A percentile compares a stretch with the other conserved stretches of the same genome.
These are phyloP conservation scores for Caenorhabditis virilis DNA, from an alignment of 2,888 invertebrate species.

Conservation along the genomic window DNA sequence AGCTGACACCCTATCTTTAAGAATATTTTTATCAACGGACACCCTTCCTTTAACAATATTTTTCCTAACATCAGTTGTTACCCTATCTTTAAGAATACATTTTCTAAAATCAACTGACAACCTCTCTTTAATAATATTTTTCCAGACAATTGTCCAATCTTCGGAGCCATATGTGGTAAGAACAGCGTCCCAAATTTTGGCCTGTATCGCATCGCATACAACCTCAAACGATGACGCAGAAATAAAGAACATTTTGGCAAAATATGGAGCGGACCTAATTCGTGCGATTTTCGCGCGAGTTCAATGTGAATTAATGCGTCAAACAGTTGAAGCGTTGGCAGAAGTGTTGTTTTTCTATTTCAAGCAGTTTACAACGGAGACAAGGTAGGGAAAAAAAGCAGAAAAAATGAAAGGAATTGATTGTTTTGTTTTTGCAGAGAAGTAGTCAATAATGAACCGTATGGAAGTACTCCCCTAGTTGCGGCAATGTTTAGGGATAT, in stretches of 20 bases:
- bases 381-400: constrained; percentile 30
- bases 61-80: no score
- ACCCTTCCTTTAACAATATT: no score
- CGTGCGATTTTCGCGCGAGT: constrained; percentile 38
- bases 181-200: constrained; percentile 38
- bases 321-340: constrained; percentile 47
- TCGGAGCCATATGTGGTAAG: constrained; percentile 37
- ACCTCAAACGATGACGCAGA: constrained; percentile 21
- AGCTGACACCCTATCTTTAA: no score
- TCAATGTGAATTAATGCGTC: constrained; percentile 44
- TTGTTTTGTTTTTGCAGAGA: constrained; percentile 17
- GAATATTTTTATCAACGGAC: not conserved
- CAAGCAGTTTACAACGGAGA: constrained; percentile 45
- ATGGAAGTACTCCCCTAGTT: constrained; percentile 40
- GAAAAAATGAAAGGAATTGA: not conserved
- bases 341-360: constrained; percentile 49
- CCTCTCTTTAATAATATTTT: no score
- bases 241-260: constrained; percentile 32
- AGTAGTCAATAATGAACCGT: constrained; percentile 25
- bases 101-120: no score
- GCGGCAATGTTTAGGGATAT: constrained; percentile 48
- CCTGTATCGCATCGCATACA: constrained; percentile 29
- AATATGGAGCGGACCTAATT: constrained; percentile 31
- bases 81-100: no score
- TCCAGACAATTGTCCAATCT: constrained; percentile 33